These are phyloP conservation scores for Rhysida immarginata DNA, from an alignment of 1,140 invertebrate genomes.

Conservation along the genomic window DNA sequence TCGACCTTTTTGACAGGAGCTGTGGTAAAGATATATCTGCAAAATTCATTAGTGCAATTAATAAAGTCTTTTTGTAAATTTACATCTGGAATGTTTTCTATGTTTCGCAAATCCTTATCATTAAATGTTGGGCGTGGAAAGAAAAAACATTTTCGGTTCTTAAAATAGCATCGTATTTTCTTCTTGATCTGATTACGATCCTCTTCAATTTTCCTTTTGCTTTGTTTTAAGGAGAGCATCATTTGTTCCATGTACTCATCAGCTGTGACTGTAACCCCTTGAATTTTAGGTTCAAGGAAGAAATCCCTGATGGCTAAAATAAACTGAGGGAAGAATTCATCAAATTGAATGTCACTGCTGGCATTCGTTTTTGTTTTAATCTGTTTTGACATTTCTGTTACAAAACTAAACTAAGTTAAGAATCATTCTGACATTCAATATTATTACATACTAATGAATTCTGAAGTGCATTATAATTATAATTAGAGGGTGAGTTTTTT, in stretches of 20 bases:
- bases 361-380: too few species aligned
- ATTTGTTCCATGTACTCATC: not conserved
- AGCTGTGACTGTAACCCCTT: not conserved
- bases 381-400: too few species aligned
- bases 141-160: not conserved
- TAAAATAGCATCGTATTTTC: not conserved
- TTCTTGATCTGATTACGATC: not conserved
- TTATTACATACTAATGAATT: too few species aligned
- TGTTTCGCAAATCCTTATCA: not conserved
- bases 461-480: too few species aligned
- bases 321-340: not conserved
- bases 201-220: not conserved
- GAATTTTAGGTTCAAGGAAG: not conserved
- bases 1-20: not conserved
- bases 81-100: not conserved
- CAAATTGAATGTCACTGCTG: too few species aligned
- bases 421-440: too few species aligned
- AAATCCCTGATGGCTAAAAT: not conserved
- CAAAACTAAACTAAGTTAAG: too few species aligned
- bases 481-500: too few species aligned
- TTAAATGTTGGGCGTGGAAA: not conserved
- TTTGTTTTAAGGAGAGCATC: not conserved
- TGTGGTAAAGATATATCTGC: not conserved
- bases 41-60: not conserved
- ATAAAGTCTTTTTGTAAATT: not conserved